Base-by-base conservation (phyloP, 2,113 vertebrate genomes). In the Oreochromis spilurus region DNA sequence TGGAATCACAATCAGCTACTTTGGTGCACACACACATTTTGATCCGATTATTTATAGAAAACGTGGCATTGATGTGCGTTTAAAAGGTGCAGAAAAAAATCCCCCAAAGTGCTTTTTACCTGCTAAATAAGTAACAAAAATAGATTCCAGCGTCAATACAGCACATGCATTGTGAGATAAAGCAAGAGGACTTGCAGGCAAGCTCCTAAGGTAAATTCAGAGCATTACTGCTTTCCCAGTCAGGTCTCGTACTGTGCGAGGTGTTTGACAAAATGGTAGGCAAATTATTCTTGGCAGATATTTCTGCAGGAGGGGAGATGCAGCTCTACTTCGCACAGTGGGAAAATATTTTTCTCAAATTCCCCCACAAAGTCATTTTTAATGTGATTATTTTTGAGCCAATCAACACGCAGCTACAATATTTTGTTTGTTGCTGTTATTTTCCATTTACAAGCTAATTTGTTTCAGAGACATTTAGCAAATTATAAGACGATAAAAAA, bases 251-350 rank as follows among this genome's bases (percentile, higher is more conserved):
- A 87, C 72, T 26, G 70, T n/a, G 60, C 0, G 12, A 55, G n/a
- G 84, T 79, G 81, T 70, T 81, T 29, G 72, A 83, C 43, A 85
- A 93, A 91, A 91, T 87, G 55, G 50, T 53, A 83, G 57, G 82
- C 55, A 88, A 86, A 88, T 88, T 89, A 84, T 88, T 90, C 72
- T 72, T 34, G 79, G 72, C 62, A 79, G 84, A 85, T 82, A 79
- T 57, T 40, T 89, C 57, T 57, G 82, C 55, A 55, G 54, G 40
- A 50, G 24, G 45, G 29, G 62, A 45, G 52, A 72, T 54, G 21
- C 43, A 83, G 40, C 54, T 88, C 45, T 81, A 17, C 58, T 70
- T 31, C n/a, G 48, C 43, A 9, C 29, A 36, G 19, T 79, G 50
- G 62, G 24, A 82, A 80, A 67, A 53, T 1, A 12, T 79, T 86